phyloP scores from a whole-genome alignment of 2,797 vertebrate species.

The Clamator glandarius region DNA sequence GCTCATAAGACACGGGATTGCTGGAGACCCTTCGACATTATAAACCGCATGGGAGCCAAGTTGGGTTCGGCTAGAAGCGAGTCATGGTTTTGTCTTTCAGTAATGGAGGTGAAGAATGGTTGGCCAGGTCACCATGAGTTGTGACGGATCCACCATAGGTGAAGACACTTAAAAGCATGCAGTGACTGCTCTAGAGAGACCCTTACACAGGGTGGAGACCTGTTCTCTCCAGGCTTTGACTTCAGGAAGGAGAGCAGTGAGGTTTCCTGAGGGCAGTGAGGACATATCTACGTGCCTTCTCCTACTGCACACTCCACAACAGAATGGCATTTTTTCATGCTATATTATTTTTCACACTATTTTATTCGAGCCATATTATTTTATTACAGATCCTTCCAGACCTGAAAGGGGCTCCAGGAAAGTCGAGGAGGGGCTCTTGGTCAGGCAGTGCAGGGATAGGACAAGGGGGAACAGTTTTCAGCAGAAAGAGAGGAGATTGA shows the following conservation, averaged over 20 bases:
- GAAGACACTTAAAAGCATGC: background rate
- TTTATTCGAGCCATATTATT: background rate
- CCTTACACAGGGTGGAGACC: accelerated
- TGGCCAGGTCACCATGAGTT: background rate
- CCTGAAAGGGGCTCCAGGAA: too few species aligned
- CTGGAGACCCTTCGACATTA: background rate
- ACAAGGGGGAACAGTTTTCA: too few species aligned
- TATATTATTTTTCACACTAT: too few species aligned
- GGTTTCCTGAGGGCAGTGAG: background rate
- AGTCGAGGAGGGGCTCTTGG: too few species aligned
- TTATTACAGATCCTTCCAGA: too few species aligned
- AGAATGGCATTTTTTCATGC: background rate
- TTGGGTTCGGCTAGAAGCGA: background rate
- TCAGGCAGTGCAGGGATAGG: too few species aligned
- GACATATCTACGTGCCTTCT: accelerated
- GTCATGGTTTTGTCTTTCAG: background rate
- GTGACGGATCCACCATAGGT: background rate
- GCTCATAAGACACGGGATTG: accelerated
- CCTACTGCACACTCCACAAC: background rate
- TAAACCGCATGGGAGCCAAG: accelerated
- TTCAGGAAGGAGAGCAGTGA: background rate
- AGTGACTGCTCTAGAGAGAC: accelerated
- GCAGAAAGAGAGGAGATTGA: too few species aligned
- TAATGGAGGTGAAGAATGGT: accelerated
- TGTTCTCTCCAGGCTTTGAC: background rate